Evolutionary conservation across 2,113 vertebrate genomes (phyloP), one percentile per base, ranked within the genome.

Genomic region (Eublepharis macularius): DNA sequence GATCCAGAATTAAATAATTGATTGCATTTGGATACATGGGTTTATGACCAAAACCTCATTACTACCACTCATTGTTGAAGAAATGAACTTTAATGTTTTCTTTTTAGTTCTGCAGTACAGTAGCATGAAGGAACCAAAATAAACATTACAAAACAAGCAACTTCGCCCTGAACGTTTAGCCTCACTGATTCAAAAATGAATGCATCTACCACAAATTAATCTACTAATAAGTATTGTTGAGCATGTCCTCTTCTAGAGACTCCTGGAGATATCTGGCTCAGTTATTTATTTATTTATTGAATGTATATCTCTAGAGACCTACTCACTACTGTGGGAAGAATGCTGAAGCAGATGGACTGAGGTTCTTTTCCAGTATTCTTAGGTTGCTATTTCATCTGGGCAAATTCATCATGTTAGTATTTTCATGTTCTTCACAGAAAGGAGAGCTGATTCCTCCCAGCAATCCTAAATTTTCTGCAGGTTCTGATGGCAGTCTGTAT

Each of bases 401-500:
- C 76, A 86, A 39, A 39, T 74, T 0, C 6, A 34, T 12, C 72
- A 76, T 26, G 51, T 51, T 70, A 0, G 1, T 2, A 73, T 60
- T 82, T 26, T 17, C 54, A 82, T 70, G 21, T 89, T 91, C 86
- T 84, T 77, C 36, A 32, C 91, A 99, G 98, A 98, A 96, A 80
- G 98, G 98, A 85, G 96, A 97, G 90, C 88, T 94, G 47, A 95
- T 99, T 89, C 82, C 97, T 89, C 73, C 96, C 83, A 96, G 94
- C 92, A 94, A 92, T 51, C 90, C 84, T 26, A 95, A 92, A 34
- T 98, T 98, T 94, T 97, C 96, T 0, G n/a, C 97, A 60, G 96
- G 96, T 11, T 94, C 96, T 4, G 98, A 98, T 6, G 98, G 98
- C 36, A 98, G 97, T 89, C 95, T 99, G 80, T 90, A 92, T 7